Evolutionary conservation across 2,113 vertebrate genomes (phyloP).

Genomic region (Craseonycteris thonglongyai): DNA sequence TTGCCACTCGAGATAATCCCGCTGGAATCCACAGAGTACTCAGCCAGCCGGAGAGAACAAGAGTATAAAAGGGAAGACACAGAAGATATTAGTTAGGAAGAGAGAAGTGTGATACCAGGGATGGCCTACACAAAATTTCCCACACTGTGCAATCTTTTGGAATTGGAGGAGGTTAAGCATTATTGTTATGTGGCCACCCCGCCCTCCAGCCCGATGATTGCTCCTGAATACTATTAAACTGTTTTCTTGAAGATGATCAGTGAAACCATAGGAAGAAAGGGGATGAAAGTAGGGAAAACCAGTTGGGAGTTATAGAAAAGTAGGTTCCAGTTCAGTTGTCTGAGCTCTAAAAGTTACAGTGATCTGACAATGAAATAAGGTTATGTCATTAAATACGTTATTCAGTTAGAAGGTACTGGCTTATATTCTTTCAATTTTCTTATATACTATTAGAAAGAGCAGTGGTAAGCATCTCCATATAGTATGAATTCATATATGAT

Average conservation of each 20-base stretch:
- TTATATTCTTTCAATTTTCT: neutral
- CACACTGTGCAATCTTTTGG: neutral
- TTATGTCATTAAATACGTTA: neutral
- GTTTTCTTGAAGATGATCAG: neutral
- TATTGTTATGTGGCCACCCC: neutral
- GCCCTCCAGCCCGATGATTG: neutral
- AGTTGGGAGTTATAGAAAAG: neutral
- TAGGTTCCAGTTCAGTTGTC: neutral
- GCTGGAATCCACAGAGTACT: neutral
- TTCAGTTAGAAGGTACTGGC: neutral
- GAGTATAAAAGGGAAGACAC: neutral
- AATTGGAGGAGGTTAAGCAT: neutral
- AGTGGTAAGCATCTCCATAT: neutral
- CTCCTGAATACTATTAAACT: neutral
- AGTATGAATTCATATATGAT: neutral
- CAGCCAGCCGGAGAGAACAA: neutral
- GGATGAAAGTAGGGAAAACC: neutral
- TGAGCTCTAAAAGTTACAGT: neutral
- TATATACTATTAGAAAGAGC: neutral
- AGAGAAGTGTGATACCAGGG: neutral
- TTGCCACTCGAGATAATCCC: conserved; percentile 16
- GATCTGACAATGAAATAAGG: neutral
- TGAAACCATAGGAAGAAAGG: neutral
- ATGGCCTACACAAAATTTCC: neutral
- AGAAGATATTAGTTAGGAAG: neutral